Evolutionary conservation across 2,797 vertebrate genomes (phyloP).

Genomic region (Chrysocyon brachyurus): DNA sequence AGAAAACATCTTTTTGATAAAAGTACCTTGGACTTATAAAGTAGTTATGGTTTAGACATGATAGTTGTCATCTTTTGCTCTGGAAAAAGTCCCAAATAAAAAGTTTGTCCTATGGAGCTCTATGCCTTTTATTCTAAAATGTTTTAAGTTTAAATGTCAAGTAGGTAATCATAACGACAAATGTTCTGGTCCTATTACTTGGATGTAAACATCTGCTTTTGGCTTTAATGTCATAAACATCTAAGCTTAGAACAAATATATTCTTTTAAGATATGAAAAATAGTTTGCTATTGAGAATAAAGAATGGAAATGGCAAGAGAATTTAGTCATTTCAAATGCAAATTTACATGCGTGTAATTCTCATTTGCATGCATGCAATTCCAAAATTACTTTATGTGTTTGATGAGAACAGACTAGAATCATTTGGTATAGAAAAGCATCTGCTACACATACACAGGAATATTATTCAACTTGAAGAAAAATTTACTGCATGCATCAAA

Average conservation of each 20-base stretch:
- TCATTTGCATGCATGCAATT: slow-evolving; percentile 68
- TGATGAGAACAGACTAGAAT: slow-evolving; percentile 64
- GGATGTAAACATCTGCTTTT: slow-evolving; percentile 56
- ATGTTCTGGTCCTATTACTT: background rate
- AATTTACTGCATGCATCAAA: slow-evolving; percentile 74
- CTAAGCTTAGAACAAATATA: slow-evolving; percentile 11
- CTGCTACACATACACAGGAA: slow-evolving; percentile 44
- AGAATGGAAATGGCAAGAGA: slow-evolving; percentile 44
- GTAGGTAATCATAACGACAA: background rate
- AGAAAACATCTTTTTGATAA: background rate
- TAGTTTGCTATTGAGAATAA: slow-evolving; percentile 18
- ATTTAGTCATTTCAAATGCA: slow-evolving; percentile 70
- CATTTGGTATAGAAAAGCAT: slow-evolving; percentile 73
- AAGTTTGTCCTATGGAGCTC: background rate
- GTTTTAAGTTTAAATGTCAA: slow-evolving; percentile 39
- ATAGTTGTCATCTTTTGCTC: background rate
- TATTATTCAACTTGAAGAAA: slow-evolving; percentile 77
- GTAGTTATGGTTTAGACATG: background rate
- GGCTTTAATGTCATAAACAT: slow-evolving; percentile 29
- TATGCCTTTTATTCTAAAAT: background rate
- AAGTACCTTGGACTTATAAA: background rate
- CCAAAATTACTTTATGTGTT: slow-evolving; percentile 69
- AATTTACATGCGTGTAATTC: slow-evolving; percentile 59
- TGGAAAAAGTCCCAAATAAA: slow-evolving; percentile 37
- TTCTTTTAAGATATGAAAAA: slow-evolving; percentile 34